phyloP scores from a whole-genome alignment of 2,888 invertebrate genomes.

The Copidosoma aretas region DNA sequence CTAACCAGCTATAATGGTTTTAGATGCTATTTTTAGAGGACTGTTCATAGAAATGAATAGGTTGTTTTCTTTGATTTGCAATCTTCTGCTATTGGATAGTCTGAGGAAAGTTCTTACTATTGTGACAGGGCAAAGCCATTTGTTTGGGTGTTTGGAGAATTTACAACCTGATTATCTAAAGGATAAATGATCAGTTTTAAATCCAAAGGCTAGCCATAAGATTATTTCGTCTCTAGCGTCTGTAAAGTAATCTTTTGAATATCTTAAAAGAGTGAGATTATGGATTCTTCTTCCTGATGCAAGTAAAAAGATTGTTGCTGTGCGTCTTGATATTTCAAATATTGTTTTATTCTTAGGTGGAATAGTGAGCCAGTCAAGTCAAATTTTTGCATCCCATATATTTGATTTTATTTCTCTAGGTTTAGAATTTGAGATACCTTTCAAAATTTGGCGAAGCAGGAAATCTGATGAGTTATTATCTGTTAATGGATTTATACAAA shows the following conservation, averaged over 20 bases:
- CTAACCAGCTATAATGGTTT: slow-evolving; percentile 39
- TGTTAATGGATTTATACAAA: slow-evolving; percentile 27
- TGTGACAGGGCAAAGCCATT: slow-evolving; percentile 40
- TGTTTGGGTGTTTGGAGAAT: slow-evolving; percentile 38
- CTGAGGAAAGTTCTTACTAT: slow-evolving; percentile 26
- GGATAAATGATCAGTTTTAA: slow-evolving; percentile 40
- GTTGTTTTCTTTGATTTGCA: slow-evolving; percentile 12
- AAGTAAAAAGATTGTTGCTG: slow-evolving; percentile 39
- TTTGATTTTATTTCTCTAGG: slow-evolving; percentile 31
- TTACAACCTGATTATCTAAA: slow-evolving; percentile 44
- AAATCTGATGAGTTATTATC: slow-evolving; percentile 32
- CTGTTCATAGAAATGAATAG: slow-evolving; percentile 38
- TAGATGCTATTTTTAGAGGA: slow-evolving; percentile 37
- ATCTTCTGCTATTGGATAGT: slow-evolving; percentile 11
- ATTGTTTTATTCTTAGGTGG: slow-evolving; percentile 27
- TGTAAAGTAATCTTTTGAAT: slow-evolving; percentile 32
- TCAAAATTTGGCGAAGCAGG: slow-evolving; percentile 39
- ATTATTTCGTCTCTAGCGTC: slow-evolving; percentile 41
- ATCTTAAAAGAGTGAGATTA: slow-evolving; percentile 41
- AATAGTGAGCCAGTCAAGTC: slow-evolving; percentile 38
- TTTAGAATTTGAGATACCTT: slow-evolving; percentile 28
- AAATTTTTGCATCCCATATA: slow-evolving; percentile 39
- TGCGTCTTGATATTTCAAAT: slow-evolving; percentile 42
- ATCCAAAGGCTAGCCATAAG: slow-evolving; percentile 43
- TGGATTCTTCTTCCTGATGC: slow-evolving; percentile 41